Conservation (phyloP, 2,113 vertebrate genomes). For the Myiagra hebetior region DNA sequence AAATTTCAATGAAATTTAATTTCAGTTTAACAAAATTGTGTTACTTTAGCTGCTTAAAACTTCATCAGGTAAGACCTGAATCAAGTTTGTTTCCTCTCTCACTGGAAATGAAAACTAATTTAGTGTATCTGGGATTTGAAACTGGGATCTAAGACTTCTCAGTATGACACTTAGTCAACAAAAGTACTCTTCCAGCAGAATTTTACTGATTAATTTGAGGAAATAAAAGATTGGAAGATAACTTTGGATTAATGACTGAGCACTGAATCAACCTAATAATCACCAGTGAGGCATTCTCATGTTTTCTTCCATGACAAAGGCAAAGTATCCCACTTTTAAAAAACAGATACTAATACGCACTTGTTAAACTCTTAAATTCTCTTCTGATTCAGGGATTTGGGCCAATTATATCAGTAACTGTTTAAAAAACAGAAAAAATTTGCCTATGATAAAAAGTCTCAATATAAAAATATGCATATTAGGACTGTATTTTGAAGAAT, state of each 20-base stretch:
- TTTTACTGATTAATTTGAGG: neutral
- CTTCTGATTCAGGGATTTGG: neutral
- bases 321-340: neutral
- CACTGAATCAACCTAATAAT: neutral
- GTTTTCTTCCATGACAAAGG: neutral
- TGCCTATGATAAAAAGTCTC: neutral
- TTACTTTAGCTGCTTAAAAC: neutral
- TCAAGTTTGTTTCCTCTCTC: neutral
- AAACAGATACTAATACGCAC: neutral
- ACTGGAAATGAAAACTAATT: neutral
- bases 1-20: neutral
- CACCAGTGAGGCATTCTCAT: accelerated
- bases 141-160: neutral
- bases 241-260: neutral
- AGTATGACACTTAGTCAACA: neutral
- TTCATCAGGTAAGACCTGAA: neutral
- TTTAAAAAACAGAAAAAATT: neutral
- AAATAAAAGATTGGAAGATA: neutral
- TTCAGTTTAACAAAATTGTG: neutral
- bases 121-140: neutral
- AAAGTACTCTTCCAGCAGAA: neutral
- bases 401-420: neutral
- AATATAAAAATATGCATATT: neutral
- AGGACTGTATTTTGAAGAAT: neutral
- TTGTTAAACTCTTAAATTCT: neutral